These are phyloP conservation scores for Anser brachyrhynchus DNA, from an alignment of 2,113 vertebrate species.

Conservation along the genomic window DNA sequence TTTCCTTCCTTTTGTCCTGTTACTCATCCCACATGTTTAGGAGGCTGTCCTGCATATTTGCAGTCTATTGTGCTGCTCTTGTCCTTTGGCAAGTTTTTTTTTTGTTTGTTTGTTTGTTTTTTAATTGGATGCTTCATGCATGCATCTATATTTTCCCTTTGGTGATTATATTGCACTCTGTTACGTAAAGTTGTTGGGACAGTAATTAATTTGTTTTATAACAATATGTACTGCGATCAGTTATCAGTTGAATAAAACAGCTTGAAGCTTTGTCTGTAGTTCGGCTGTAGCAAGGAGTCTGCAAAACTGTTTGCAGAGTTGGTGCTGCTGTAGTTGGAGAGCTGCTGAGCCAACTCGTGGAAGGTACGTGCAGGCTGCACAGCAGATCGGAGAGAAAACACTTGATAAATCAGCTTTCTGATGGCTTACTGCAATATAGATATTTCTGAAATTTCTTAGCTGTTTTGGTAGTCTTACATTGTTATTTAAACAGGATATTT, in stretches of 20 bases:
- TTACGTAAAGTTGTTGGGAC: neutral
- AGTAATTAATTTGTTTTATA: neutral
- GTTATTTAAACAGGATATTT: neutral
- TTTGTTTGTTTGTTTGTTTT: neutral
- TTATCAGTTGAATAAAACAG: neutral
- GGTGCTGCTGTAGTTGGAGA: neutral
- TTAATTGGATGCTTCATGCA: neutral
- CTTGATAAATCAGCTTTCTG: neutral
- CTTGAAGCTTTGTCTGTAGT: neutral
- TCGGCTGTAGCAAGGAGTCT: neutral
- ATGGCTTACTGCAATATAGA: neutral
- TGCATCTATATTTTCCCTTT: neutral
- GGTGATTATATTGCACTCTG: neutral
- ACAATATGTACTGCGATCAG: neutral
- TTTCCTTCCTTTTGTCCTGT: neutral
- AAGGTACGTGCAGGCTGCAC: neutral
- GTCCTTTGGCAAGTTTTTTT: neutral
- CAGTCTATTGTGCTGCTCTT: neutral
- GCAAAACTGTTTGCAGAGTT: neutral
- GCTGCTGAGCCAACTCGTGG: neutral
- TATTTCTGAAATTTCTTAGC: neutral
- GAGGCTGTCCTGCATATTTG: neutral
- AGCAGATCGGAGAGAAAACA: neutral
- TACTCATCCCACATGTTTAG: neutral
- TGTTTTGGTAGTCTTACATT: neutral